phyloP scores from a whole-genome alignment of 1,140 invertebrate species.

The Adoxophyes honmai region DNA sequence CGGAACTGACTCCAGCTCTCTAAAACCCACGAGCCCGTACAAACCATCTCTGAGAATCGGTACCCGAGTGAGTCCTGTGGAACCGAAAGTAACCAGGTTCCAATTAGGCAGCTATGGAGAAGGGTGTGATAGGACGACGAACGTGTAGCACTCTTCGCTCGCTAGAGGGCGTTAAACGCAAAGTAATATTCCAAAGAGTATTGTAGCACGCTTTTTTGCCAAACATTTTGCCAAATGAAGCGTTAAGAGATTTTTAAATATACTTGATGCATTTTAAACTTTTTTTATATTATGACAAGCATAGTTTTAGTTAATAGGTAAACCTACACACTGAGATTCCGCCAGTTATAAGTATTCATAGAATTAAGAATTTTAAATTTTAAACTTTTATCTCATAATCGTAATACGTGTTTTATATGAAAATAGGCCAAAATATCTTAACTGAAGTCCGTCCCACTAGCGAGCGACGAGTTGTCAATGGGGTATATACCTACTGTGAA shows the following conservation, averaged over 20 bases:
- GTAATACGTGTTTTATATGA: neutral
- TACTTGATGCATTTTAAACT: neutral
- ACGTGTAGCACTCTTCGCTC: constrained; percentile 50
- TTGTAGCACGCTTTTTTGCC: constrained; percentile 5
- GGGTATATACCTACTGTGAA: neutral
- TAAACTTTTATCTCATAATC: neutral
- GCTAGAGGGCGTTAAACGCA: constrained; percentile 39
- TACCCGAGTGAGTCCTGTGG: constrained; percentile 20
- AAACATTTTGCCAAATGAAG: constrained; percentile 1
- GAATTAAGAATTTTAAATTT: neutral
- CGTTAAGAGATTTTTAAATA: neutral
- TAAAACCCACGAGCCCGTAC: neutral
- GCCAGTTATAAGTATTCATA: constrained; percentile 3
- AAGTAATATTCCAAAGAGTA: constrained; percentile 34
- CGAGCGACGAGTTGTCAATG: constrained; percentile 40
- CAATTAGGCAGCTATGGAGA: constrained; percentile 25
- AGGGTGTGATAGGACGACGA: constrained; percentile 27
- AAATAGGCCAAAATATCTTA: constrained; percentile 18
- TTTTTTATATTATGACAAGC: neutral
- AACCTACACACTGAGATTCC: constrained; percentile 13
- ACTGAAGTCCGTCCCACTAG: constrained; percentile 56
- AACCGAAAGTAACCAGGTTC: constrained; percentile 30
- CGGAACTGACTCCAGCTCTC: neutral
- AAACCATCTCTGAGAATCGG: constrained; percentile 2
- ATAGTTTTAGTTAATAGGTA: neutral